phyloP scores from a whole-genome alignment of 2,113 vertebrate species.

The Oryzias celebensis region DNA sequence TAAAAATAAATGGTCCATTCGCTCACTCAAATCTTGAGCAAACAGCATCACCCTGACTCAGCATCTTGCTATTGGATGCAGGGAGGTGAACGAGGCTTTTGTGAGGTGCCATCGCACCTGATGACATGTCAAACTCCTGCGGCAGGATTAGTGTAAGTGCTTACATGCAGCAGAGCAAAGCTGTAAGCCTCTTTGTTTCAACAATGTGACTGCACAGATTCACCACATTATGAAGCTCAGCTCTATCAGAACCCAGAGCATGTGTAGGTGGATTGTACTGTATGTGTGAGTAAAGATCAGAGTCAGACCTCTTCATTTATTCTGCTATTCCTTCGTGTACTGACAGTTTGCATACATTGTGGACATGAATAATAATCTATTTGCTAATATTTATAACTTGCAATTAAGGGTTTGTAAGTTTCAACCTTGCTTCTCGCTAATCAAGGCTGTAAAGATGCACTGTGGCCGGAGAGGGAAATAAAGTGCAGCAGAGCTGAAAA shows the following conservation, averaged over 20 bases:
- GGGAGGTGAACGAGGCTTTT: background rate
- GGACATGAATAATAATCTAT: background rate
- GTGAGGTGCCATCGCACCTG: constrained; percentile 6
- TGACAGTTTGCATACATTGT: constrained; percentile 15
- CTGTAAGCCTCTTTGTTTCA: constrained; percentile 35
- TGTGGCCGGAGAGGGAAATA: background rate
- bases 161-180: constrained; percentile 21
- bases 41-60: constrained; percentile 11
- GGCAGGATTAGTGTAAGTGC: constrained; percentile 48
- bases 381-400: constrained; percentile 2
- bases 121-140: constrained; percentile 23
- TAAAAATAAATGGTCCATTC: background rate
- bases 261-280: constrained; percentile 28
- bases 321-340: constrained; percentile 16
- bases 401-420: constrained; percentile 10
- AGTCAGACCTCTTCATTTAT: constrained; percentile 14
- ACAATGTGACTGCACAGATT: constrained; percentile 12
- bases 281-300: constrained; percentile 2
- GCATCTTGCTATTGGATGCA: background rate
- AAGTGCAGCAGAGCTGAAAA: background rate
- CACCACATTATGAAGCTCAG: constrained; percentile 50
- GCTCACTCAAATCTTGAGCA: background rate
- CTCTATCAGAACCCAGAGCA: constrained; percentile 1
- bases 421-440: background rate
- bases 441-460: background rate